Conservation (phyloP, 2,888 invertebrate genomes). For the Drosophila fulvimacula region DNA sequence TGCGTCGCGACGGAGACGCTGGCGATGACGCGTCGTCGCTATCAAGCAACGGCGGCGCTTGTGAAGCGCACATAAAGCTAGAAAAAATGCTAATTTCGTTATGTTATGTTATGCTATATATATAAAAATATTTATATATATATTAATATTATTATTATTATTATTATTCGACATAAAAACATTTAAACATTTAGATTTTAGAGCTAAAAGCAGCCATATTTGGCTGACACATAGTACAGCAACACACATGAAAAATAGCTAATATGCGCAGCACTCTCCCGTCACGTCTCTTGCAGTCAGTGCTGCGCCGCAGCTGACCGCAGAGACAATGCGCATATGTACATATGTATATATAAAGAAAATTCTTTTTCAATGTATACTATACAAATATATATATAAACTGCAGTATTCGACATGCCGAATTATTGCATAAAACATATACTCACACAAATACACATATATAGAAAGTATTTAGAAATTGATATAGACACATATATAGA, state of each 20-base stretch:
- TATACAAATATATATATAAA: not conserved
- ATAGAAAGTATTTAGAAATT: not conserved
- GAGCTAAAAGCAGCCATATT: not conserved
- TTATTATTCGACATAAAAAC: not conserved
- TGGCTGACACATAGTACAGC: not conserved
- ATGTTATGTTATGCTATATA: not conserved
- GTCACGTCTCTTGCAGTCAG: not conserved
- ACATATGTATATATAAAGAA: too few species aligned
- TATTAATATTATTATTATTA: not conserved
- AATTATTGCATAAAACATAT: constrained; percentile 1
- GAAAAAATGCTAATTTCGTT: constrained; percentile 9
- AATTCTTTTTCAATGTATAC: not conserved
- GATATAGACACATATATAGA: not conserved
- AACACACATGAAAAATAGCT: not conserved
- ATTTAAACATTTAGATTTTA: not conserved
- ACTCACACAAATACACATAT: not conserved
- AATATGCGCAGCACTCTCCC: not conserved
- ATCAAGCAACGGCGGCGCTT: constrained; percentile 29
- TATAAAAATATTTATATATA: too few species aligned
- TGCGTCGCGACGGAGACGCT: constrained; percentile 21
- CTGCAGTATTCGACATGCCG: constrained; percentile 14
- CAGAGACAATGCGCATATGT: constrained; percentile 8
- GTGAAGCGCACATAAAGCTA: constrained; percentile 29
- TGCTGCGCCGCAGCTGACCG: constrained; percentile 8
- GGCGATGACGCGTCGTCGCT: constrained; percentile 31